A percentile compares a stretch with the other conserved stretches of the same genome.
Conservation (phyloP, 2,888 invertebrate species). For the Cryptus armator region DNA sequence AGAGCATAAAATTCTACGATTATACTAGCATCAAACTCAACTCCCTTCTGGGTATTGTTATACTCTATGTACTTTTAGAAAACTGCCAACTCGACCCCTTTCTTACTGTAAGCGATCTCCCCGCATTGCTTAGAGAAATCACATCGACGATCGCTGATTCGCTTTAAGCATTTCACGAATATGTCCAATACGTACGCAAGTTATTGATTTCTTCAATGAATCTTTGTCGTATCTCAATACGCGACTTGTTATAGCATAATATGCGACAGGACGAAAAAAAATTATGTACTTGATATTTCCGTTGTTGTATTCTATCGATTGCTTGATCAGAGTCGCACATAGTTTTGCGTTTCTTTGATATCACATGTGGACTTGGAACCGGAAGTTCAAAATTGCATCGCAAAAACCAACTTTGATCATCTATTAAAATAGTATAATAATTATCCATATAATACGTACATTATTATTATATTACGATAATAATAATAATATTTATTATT, state of each 20-base stretch:
- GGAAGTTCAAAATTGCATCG: no score
- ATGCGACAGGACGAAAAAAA: no score
- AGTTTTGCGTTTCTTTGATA: no score
- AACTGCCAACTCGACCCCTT: not conserved
- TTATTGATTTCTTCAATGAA: not conserved
- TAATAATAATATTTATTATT: no score
- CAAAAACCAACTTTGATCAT: no score
- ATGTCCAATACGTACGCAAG: not conserved
- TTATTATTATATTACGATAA: no score
- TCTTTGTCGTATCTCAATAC: not conserved
- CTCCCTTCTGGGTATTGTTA: conserved; percentile 31
- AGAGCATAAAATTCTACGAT: conserved; percentile 65
- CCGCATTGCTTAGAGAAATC: not conserved
- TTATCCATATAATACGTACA: no score
- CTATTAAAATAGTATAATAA: no score
- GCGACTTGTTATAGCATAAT: not conserved
- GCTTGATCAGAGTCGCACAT: no score
- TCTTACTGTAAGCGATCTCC: not conserved
- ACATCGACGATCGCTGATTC: not conserved
- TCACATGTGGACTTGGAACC: no score
- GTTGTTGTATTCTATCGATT: no score
- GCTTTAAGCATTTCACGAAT: not conserved
- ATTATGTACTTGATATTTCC: no score
- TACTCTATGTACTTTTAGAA: conserved; percentile 24
- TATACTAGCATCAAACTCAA: conserved; percentile 54